Evolutionary conservation across 2,113 vertebrate species (phyloP).

Genomic region (Siniperca knerii): DNA sequence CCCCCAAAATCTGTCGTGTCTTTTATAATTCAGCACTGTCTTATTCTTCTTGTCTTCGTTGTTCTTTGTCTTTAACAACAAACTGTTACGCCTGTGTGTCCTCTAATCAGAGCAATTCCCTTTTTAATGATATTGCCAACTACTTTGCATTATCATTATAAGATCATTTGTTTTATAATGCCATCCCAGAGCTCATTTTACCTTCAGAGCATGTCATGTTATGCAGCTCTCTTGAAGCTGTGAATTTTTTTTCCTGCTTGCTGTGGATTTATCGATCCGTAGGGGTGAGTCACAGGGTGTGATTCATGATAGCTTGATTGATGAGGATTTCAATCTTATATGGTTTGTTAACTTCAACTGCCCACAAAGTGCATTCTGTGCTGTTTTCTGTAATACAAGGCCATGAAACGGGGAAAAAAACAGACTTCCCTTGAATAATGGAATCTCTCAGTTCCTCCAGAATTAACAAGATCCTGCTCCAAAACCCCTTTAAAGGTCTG

Average conservation of each 20-base stretch:
- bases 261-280: constrained; percentile 84
- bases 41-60: constrained; percentile 13
- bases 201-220: constrained; percentile 78
- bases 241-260: constrained; percentile 60
- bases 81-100: constrained; percentile 10
- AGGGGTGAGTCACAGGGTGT: constrained; percentile 83
- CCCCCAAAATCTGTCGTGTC: constrained; percentile 33
- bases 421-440: constrained; percentile 79
- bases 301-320: constrained; percentile 86
- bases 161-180: constrained; percentile 70
- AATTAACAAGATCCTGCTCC: constrained; percentile 74
- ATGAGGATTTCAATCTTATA: constrained; percentile 85
- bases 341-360: constrained; percentile 83
- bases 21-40: constrained; percentile 40
- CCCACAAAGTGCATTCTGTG: constrained; percentile 82
- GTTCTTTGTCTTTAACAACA: constrained; percentile 19
- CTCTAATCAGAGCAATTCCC: constrained; percentile 50
- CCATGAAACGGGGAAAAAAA: constrained; percentile 59
- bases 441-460: constrained; percentile 73
- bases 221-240: constrained; percentile 75
- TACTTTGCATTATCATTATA: constrained; percentile 73
- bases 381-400: constrained; percentile 83
- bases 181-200: constrained; percentile 68
- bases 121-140: constrained; percentile 55
- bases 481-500: constrained; percentile 67